Percentiles rank a stretch among this genome's conserved stretches.
Conservation (phyloP, 2,888 invertebrate species). For the Neoitamus cyanurus region DNA sequence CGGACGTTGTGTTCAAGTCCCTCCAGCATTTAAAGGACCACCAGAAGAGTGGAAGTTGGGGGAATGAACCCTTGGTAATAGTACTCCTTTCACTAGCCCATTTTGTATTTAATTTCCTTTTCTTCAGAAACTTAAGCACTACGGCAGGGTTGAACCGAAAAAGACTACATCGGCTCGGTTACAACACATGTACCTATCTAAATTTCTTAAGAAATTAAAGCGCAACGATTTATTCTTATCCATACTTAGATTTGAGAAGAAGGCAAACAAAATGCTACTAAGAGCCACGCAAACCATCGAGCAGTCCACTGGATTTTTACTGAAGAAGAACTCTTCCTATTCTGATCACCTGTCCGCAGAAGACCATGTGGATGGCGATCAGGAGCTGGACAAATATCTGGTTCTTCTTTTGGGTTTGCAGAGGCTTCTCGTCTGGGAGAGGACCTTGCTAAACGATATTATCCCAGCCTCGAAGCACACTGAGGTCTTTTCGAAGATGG, state of each 20-base stretch:
- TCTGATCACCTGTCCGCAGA: conserved; percentile 64
- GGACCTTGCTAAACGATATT: conserved; percentile 83
- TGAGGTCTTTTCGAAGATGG: conserved; percentile 84
- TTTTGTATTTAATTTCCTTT: too few relatives aligned
- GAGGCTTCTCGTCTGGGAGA: conserved; percentile 88
- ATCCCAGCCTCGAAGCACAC: conserved; percentile 85
- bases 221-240: background rate
- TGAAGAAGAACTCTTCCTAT: conserved; percentile 69
- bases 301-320: conserved; percentile 82
- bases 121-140: conserved; percentile 64
- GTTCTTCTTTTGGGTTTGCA: conserved; percentile 84
- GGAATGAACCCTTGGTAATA: conserved; percentile 77
- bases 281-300: conserved; percentile 86
- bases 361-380: conserved; percentile 72
- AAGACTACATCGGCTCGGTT: conserved; percentile 83
- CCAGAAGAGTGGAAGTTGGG: conserved; percentile 81
- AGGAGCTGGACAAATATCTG: conserved; percentile 86
- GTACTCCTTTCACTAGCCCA: too few relatives aligned
- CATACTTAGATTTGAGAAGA: conserved; percentile 75
- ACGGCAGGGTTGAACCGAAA: conserved; percentile 80
- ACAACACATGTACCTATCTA: conserved; percentile 81
- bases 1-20: conserved; percentile 80
- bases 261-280: conserved; percentile 84
- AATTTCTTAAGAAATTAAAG: background rate
- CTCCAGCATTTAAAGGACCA: conserved; percentile 83